Percentiles rank a stretch among this genome's conserved stretches.
Conservation (phyloP, 2,797 vertebrate species). For the Sphenodon punctatus region DNA sequence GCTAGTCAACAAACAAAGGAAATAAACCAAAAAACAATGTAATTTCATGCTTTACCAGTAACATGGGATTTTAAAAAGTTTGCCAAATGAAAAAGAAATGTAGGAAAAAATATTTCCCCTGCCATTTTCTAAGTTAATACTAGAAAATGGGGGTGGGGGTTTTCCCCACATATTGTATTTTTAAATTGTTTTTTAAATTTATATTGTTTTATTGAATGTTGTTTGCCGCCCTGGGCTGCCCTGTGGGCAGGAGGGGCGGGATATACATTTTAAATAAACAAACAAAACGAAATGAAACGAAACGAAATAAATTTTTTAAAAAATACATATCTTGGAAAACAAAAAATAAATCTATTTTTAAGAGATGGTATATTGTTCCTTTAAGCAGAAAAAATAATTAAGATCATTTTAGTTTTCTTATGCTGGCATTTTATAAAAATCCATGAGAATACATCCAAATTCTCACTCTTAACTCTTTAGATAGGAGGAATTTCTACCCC, state of each 20-base stretch:
- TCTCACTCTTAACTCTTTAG: not conserved
- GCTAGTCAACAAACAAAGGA: not conserved
- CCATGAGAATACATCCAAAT: not conserved
- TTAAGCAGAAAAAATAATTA: slow-evolving; percentile 25
- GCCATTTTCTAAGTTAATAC: not conserved
- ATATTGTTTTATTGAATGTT: no score
- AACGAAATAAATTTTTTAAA: no score
- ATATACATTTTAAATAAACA: no score
- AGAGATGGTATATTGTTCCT: slow-evolving; percentile 19
- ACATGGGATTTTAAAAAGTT: not conserved
- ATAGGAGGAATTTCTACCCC: slow-evolving; percentile 6
- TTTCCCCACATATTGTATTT: no score
- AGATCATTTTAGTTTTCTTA: slow-evolving; percentile 5
- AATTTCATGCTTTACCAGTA: not conserved
- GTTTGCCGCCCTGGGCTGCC: no score
- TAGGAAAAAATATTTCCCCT: not conserved
- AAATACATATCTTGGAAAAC: not conserved
- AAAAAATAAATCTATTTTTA: slow-evolving; percentile 7
- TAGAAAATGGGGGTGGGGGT: no score
- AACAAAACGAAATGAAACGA: no score
- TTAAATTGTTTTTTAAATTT: no score
- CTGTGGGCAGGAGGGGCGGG: no score
- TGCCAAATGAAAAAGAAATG: not conserved
- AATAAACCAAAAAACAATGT: not conserved
- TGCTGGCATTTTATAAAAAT: slow-evolving; percentile 30